Evolutionary conservation across 2,888 invertebrate genomes (phyloP).

Genomic region (Conistra vaccinii): DNA sequence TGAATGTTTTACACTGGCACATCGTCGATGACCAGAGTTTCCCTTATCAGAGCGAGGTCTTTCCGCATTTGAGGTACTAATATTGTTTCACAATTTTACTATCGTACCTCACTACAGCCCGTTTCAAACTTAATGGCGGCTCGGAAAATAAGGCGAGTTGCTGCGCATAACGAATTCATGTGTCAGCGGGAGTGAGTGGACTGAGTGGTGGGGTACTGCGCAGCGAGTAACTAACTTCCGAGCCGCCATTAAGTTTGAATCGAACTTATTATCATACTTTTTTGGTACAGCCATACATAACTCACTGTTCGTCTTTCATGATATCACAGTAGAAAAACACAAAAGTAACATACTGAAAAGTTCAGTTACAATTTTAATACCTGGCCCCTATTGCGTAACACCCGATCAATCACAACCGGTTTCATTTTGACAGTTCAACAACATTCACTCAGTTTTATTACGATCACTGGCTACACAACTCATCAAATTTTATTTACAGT

Average conservation of each 20-base stretch:
- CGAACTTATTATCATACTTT: background rate
- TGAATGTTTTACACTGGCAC: constrained; percentile 99
- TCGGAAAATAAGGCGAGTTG: no score
- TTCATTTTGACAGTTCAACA: no score
- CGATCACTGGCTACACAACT: background rate
- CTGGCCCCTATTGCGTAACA: no score
- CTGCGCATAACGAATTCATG: no score
- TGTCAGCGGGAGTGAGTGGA: no score
- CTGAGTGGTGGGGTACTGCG: no score
- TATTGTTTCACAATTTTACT: background rate
- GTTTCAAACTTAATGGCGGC: no score
- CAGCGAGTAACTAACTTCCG: no score
- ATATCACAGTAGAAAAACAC: background rate
- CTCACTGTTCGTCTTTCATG: background rate
- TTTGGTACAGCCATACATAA: background rate
- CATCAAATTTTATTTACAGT: constrained; percentile 79
- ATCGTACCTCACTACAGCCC: background rate
- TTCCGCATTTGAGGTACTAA: constrained; percentile 93
- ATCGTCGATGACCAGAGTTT: constrained; percentile 98
- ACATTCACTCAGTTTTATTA: background rate
- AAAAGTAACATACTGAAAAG: background rate
- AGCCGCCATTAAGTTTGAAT: no score
- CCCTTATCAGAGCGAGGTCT: constrained; percentile 95
- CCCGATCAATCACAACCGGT: no score
- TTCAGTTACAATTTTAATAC: background rate